phyloP scores from a whole-genome alignment of 2,888 invertebrate species.

The Hartigia nigra region DNA sequence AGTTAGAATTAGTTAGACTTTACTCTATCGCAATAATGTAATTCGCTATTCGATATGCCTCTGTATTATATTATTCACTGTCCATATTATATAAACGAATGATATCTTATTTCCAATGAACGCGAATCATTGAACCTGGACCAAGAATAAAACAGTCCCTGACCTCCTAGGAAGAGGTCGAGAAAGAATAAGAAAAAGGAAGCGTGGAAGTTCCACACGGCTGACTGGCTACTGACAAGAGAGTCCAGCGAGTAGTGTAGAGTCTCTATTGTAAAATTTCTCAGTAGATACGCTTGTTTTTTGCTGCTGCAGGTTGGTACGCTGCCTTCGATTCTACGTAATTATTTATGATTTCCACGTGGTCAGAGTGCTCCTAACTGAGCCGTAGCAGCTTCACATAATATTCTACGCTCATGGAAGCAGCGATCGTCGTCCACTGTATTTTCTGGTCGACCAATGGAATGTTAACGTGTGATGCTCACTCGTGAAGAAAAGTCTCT shows the following conservation, averaged over 20 bases:
- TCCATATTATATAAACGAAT: background rate
- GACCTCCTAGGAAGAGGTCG: background rate
- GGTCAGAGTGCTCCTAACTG: background rate
- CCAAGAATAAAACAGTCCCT: background rate
- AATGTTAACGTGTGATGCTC: background rate
- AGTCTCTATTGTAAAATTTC: background rate
- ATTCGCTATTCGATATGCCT: background rate
- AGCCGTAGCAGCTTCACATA: background rate
- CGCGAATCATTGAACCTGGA: background rate
- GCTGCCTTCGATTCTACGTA: background rate
- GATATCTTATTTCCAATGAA: background rate
- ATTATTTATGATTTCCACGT: constrained; percentile 1
- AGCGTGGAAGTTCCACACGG: background rate
- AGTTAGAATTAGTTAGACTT: too few relatives aligned
- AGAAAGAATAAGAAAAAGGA: background rate
- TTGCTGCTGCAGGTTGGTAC: background rate
- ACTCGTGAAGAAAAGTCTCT: background rate
- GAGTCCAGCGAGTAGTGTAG: background rate
- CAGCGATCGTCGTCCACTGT: background rate
- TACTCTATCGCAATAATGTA: background rate
- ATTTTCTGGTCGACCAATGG: background rate
- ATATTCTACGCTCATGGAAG: background rate
- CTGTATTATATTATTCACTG: background rate
- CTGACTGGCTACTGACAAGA: background rate
- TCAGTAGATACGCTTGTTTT: background rate